Conservation (phyloP, 2,113 vertebrate species). For the Prolemur simus region DNA sequence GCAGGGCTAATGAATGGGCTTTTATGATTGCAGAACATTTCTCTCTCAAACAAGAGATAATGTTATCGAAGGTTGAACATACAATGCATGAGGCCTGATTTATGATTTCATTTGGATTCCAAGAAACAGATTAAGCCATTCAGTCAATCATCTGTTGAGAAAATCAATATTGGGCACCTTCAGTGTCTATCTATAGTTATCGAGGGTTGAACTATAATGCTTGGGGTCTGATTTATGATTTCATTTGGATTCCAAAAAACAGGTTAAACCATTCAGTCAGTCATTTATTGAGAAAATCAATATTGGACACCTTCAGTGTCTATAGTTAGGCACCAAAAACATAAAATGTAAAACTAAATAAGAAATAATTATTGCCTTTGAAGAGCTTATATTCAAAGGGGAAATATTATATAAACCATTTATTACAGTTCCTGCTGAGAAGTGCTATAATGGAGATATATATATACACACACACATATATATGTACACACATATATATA, state of each 20-base stretch:
- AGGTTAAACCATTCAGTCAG: not conserved
- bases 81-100: slow-evolving; percentile 1
- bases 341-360: not conserved
- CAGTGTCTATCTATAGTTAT: not conserved
- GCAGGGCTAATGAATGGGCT: not conserved
- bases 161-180: not conserved
- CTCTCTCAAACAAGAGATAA: not conserved
- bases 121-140: not conserved
- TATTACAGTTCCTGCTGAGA: not conserved
- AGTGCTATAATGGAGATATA: not conserved
- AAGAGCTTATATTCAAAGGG: not conserved
- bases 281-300: not conserved
- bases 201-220: not conserved
- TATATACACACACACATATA: not conserved
- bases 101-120: not conserved
- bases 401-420: not conserved
- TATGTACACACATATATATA: too few species aligned
- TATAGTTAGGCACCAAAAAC: not conserved
- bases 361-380: not conserved
- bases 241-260: not conserved
- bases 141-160: not conserved
- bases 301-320: not conserved
- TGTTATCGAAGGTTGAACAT: not conserved
- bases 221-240: slow-evolving; percentile 24
- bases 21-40: not conserved